These are phyloP conservation scores for Polymixis flavicincta DNA, from an alignment of 2,888 invertebrate species.

Conservation along the genomic window DNA sequence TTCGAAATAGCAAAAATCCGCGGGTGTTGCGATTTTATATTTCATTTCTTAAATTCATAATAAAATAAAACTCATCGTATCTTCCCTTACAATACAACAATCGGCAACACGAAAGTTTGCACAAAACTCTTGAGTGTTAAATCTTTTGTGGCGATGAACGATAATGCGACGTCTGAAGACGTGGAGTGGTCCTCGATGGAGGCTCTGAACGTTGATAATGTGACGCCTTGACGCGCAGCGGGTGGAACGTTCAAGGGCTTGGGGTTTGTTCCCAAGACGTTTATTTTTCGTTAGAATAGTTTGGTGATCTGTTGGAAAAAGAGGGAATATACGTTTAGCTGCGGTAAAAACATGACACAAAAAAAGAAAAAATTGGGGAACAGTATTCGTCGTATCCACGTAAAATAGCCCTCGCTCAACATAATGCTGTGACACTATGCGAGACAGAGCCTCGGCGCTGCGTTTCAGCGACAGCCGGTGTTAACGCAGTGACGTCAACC, in stretches of 20 bases:
- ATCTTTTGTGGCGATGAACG: conserved; percentile 50
- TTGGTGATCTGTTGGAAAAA: neutral
- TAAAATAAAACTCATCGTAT: neutral
- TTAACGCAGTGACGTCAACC: no score
- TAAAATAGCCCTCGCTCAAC: no score
- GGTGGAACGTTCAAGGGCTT: neutral
- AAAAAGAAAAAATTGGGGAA: no score
- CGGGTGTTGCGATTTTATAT: neutral
- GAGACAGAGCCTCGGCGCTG: no score
- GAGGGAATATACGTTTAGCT: no score
- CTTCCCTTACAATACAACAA: conserved; percentile 23
- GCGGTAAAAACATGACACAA: no score
- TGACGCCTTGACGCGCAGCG: conserved; percentile 1
- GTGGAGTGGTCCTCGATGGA: conserved; percentile 33
- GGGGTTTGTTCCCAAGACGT: neutral
- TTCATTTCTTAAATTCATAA: neutral
- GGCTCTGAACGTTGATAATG: conserved; percentile 35
- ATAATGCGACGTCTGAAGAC: conserved; percentile 38
- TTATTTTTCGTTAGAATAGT: neutral
- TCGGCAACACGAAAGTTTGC: conserved; percentile 19
- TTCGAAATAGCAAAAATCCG: neutral
- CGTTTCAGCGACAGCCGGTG: no score
- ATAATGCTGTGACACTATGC: no score
- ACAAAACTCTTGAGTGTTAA: conserved; percentile 29
- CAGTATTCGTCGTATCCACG: no score